Conservation (phyloP, 2,113 vertebrate species). For the Oreochromis niloticus region DNA sequence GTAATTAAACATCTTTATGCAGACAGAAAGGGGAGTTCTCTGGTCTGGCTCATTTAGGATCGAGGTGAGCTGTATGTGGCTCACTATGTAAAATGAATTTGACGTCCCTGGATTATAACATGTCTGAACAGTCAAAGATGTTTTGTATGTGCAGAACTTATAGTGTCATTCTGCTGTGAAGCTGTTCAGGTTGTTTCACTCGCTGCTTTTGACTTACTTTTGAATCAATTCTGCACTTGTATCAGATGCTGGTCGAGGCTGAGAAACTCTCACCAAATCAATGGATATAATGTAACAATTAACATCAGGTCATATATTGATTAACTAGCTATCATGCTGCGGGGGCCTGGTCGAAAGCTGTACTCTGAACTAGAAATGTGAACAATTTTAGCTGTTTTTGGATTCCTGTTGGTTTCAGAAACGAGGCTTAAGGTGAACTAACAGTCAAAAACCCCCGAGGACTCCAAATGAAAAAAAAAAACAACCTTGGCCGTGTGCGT, state of each 20-base stretch:
- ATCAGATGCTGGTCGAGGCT: background rate
- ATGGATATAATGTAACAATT: conserved; percentile 16
- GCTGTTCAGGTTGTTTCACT: background rate
- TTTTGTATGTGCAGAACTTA: background rate
- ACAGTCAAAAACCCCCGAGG: background rate
- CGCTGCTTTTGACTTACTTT: background rate
- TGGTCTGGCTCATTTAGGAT: background rate
- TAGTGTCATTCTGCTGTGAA: background rate
- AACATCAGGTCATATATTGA: background rate
- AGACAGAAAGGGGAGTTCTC: background rate
- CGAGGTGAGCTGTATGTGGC: background rate
- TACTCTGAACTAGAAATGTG: background rate
- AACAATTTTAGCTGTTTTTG: background rate
- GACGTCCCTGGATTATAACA: background rate
- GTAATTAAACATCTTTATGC: background rate
- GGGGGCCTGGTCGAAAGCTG: background rate
- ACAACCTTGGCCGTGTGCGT: background rate
- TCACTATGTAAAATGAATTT: background rate
- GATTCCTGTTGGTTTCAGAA: background rate
- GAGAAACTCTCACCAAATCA: background rate
- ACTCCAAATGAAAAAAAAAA: background rate
- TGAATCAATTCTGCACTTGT: background rate
- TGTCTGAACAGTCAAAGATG: background rate
- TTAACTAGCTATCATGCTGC: background rate
- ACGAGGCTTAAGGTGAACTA: background rate